Evolutionary conservation across 1,140 invertebrate genomes (phyloP), one percentile per base, ranked within the genome.

Genomic region (Danaus plexippus): DNA sequence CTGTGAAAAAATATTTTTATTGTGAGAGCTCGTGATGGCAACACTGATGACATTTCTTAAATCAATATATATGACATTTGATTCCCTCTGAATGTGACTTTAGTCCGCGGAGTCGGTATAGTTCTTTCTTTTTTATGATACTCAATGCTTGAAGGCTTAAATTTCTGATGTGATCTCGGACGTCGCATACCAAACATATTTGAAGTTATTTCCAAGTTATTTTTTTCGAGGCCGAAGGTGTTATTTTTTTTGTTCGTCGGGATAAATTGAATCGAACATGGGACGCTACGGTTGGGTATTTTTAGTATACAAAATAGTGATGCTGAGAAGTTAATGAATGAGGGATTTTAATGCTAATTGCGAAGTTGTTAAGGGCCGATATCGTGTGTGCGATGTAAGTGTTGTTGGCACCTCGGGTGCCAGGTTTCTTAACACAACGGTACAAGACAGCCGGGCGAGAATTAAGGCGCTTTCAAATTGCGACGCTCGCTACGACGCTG

Each of bases 171-270:
- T 75, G 77, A 85, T 85, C 80, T 73, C 71, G 73, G 66, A 66
- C 74, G 75, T 75, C 73, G 80, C 83, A 86, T 86, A 76, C 83
- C 79, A 65, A 74, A 73, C 83, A 84, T 86, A 76, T 80, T 84
- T 82, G 77, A 81, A 82, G 67, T 78, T 79, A 68, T 70, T 78
- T 69, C 59, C 69, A 54, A 55, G 53, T 72, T 71, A 66, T 70
- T 80, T 80, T 77, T 80, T 79, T 44, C 66, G 11, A 56, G 63
- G 64, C 63, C 55, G 57, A 67, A 66, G 72, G 54, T 67, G 63
- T 46, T 59, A 61, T 61, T 67, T 66, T 72, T 75, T 70, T 70
- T 63, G 44, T 58, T 63, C 53, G 52, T 58, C 51, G 54, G 63
- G 64, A 67, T 69, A 69, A 62, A 62, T 66, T 52, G 50, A 59